Percentiles rank a stretch among this genome's conserved stretches.
Evolutionary conservation across 2,888 invertebrate genomes (phyloP).

Genomic region (Vandiemenella viatica): DNA sequence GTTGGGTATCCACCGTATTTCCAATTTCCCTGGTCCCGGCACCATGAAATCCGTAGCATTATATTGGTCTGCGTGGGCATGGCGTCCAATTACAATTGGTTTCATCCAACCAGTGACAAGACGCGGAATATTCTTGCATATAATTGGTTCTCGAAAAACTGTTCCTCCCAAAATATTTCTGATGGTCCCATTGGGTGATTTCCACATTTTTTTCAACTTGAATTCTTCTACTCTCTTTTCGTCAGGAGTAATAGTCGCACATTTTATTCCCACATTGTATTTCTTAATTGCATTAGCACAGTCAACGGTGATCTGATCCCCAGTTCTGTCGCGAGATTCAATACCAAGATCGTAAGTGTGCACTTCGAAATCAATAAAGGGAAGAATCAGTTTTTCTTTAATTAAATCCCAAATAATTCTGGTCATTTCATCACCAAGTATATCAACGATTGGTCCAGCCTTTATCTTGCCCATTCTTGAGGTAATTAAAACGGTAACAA

Average conservation of each 20-base stretch:
- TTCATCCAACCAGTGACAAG: constrained; percentile 89
- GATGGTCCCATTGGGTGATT: constrained; percentile 77
- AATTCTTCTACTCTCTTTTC: constrained; percentile 89
- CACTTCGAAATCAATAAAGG: constrained; percentile 87
- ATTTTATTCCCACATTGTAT: constrained; percentile 97
- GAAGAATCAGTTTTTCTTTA: constrained; percentile 90
- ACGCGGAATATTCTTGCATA: constrained; percentile 86
- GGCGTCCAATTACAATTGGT: constrained; percentile 96
- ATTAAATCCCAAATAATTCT: constrained; percentile 97
- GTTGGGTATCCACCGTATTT: constrained; percentile 61
- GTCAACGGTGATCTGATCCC: constrained; percentile 90
- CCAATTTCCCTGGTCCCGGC: constrained; percentile 76
- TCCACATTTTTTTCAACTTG: constrained; percentile 80
- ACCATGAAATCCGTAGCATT: constrained; percentile 94
- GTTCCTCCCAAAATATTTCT: constrained; percentile 76
- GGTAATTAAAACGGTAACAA: too few species aligned
- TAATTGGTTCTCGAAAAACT: constrained; percentile 72
- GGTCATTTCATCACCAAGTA: constrained; percentile 92
- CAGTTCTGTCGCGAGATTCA: constrained; percentile 82
- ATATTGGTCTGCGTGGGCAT: constrained; percentile 96
- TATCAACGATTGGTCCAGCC: constrained; percentile 79
- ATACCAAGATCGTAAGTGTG: constrained; percentile 91
- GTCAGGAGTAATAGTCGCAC: constrained; percentile 96
- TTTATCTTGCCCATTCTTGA: constrained; percentile 22
- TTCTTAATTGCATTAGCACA: constrained; percentile 93